Percentiles rank a stretch among this genome's conserved stretches.
Evolutionary conservation across 2,797 vertebrate genomes (phyloP).

Genomic region (Muraenolepis orangiensis): DNA sequence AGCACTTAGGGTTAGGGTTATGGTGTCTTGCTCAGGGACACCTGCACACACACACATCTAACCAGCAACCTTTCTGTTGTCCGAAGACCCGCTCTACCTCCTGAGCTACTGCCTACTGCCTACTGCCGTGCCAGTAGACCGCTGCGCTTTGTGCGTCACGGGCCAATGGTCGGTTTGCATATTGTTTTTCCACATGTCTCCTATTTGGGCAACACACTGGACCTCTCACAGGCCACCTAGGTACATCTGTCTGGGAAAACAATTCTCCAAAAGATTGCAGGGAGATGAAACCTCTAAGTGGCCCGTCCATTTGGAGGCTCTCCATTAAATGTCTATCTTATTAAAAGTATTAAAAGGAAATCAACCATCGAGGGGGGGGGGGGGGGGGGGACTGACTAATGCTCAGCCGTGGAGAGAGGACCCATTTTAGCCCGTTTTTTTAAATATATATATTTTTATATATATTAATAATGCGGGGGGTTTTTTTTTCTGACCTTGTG

Average conservation of each 20-base stretch:
- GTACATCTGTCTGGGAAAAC: conserved; percentile 18
- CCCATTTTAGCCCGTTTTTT: conserved; percentile 68
- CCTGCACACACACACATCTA: too few species aligned
- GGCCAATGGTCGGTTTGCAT: neutral
- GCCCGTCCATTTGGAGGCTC: conserved; percentile 59
- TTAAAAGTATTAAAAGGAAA: conserved; percentile 72
- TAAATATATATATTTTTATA: neutral
- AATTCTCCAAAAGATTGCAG: conserved; percentile 32
- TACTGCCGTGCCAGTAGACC: too few species aligned
- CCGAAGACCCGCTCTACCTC: too few species aligned
- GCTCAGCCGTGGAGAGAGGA: conserved; percentile 65
- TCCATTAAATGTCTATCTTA: conserved; percentile 72
- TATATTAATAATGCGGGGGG: conserved; percentile 12
- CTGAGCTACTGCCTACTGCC: too few species aligned
- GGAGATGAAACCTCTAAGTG: conserved; percentile 54
- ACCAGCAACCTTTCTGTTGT: too few species aligned
- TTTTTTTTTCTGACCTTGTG: conserved; percentile 72
- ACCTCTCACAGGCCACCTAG: conserved; percentile 22
- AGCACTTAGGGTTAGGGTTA: too few species aligned
- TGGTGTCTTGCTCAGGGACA: too few species aligned
- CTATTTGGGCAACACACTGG: conserved; percentile 14
- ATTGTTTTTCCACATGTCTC: conserved; percentile 4
- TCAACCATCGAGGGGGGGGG: conserved; percentile 62
- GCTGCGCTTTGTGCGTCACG: conserved; percentile 5
- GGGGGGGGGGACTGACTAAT: conserved; percentile 72